Base-by-base conservation (phyloP, 2,113 vertebrate species). In the Otis tarda region DNA sequence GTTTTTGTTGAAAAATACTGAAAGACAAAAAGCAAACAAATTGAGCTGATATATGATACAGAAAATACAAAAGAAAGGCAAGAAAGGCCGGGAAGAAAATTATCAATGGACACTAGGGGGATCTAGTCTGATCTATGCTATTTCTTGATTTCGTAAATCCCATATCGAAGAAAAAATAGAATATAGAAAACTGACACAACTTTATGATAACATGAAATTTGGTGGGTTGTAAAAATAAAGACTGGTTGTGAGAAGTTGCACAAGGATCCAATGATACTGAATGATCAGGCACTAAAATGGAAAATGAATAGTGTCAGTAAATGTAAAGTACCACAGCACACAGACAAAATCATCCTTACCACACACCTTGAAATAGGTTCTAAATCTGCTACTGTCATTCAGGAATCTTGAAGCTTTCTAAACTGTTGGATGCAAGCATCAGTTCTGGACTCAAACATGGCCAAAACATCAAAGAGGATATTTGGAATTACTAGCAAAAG, bases 141-240 rank as follows among this genome's bases (percentile, higher is more conserved):
- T 64, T 91, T 75, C 43, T 60, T 52, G 24, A 23, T 35, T 82
- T 93, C 12, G 5, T 43, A 78, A 78, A 82, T 59, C 17, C 50
- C 14, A 2, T 16, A 59, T 5, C 0, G 0, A 76, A 57, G 59
- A 87, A 78, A 93, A 53, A 13, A 43, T 0, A 0, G 8, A 93
- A 20, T 18, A 70, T 2, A 89, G 61, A 89, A 59, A 85, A 61
- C 23, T 4, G 5, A 50, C n/a, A 87, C 16, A 60, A 75, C 19
- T 64, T 14, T 0, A 24, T 12, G 8, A 30, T 21, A 70, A 79
- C 43, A 31, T 24, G 30, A 43, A 75, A 93, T 61, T 76, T 65
- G 7, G 11, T 39, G 28, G 14, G 13, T 79, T 71, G 33, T 73
- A 59, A 82, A 87, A 93, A 76, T 19, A 59, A 67, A 71, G 41